Evolutionary conservation across 2,113 vertebrate genomes (phyloP), one percentile per base, ranked within the genome.

Genomic region (Conger conger): DNA sequence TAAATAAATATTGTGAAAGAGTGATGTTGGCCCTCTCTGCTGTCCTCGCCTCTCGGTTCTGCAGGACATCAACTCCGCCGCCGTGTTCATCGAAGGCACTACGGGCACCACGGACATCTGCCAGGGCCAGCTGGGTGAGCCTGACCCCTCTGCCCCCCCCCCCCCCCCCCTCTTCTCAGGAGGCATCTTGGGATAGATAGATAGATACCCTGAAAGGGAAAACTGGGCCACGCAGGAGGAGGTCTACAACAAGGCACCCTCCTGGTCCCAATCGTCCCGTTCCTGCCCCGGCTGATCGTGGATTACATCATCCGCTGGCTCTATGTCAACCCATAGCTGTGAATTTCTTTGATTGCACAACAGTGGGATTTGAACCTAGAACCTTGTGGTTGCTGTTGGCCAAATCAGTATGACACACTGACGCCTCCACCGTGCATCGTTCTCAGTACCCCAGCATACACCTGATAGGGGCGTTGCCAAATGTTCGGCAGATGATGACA

Each of bases 71-170:
- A 91, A 84, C 79, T 50, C 83, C 18, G 90, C 93, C 0, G 94
- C 95, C 23, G 91, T 92, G 82, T 96, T 96, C 88, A 93, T 96
- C 37, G 93, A 95, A 87, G 94, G 87, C 73, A 94, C 93, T 0
- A 94, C 84, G 20, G 92, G 92, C 57, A 96, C 94, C 84, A 95
- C 94, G 0, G 96, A 96, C 83, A 96, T 96, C 85, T 95, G 95
- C 82, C 96, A 96, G 88, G 95, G 96, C 57, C 93, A 95, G 81
- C 94, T 96, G 80, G 96, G 96, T 96, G 86, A 95, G 93, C 91
- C 37, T 40, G 38, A n/a, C 16, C 33, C 36, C 4, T 7, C 50
- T 68, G 7, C 0, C 16, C 20, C 77, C 38, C 18, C 33, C 53
- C 42, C 83, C 76, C 76, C 16, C 20, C 33, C 13, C 35, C 7